Conservation (phyloP, 2,797 vertebrate species). For the Tauraco hartlaubi region DNA sequence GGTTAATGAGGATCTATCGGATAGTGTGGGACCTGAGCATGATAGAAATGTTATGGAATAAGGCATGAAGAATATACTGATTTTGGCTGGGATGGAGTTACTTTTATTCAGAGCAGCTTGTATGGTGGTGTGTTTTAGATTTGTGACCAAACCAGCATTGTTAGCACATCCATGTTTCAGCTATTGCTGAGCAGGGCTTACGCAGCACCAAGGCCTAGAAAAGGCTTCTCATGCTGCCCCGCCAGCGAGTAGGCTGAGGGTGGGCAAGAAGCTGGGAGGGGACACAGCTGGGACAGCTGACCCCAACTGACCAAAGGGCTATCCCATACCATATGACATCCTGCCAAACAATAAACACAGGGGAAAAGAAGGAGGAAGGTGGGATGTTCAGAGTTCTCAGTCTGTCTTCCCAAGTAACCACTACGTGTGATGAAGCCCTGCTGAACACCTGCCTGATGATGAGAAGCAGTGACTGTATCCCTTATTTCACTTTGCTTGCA, state of each 20-base stretch:
- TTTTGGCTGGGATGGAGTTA: not conserved
- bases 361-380: not conserved
- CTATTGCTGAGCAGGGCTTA: too few species aligned
- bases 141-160: not conserved
- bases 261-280: too few species aligned
- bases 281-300: not conserved
- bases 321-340: not conserved
- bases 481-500: not conserved
- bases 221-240: too few species aligned
- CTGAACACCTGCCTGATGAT: not conserved
- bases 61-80: not conserved
- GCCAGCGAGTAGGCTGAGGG: too few species aligned
- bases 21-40: not conserved
- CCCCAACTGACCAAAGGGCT: not conserved
- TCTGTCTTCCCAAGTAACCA: rapidly evolving
- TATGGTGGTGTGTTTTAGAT: not conserved
- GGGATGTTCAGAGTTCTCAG: too few species aligned
- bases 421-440: not conserved
- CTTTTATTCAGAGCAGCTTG: not conserved
- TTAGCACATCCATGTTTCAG: not conserved
- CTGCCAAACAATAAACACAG: not conserved
- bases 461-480: not conserved
- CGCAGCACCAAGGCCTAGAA: too few species aligned
- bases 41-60: not conserved
- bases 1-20: not conserved